Percentiles rank a stretch among this genome's conserved stretches.
These are phyloP conservation scores for Panagrolaimus sp. DNA, from an alignment of 1,140 invertebrate species.

Conservation along the genomic window DNA sequence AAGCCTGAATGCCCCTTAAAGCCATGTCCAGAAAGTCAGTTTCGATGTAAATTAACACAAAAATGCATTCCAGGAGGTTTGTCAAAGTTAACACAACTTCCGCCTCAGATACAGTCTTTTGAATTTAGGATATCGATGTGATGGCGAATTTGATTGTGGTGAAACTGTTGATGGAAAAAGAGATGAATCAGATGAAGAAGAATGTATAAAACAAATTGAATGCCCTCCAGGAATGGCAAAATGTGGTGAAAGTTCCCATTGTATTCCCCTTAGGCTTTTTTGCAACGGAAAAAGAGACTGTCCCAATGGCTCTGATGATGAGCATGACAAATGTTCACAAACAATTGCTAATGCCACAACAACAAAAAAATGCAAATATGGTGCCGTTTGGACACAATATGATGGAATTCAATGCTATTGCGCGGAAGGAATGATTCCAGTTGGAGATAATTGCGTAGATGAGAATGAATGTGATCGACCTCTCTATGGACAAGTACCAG, in stretches of 20 bases:
- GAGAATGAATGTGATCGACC: background rate
- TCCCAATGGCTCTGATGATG: background rate
- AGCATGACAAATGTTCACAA: background rate
- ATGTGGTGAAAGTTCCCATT: background rate
- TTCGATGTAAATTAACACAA: background rate
- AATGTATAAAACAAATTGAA: background rate
- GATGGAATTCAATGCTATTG: slow-evolving; percentile 1
- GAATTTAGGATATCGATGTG: background rate
- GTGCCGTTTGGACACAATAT: background rate
- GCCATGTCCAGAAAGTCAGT: background rate
- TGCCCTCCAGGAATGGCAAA: background rate
- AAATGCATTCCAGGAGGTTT: background rate
- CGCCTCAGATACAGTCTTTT: background rate
- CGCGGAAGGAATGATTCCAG: background rate
- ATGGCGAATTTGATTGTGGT: slow-evolving; percentile 7
- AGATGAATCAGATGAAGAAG: background rate
- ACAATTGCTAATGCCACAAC: background rate
- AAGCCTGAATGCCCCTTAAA: background rate
- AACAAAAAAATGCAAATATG: slow-evolving; percentile 1
- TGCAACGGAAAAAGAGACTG: background rate
- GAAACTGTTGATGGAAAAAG: background rate
- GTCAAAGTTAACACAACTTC: too few species aligned
- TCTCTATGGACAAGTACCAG: background rate
- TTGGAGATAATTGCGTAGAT: background rate
- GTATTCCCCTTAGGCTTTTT: background rate